Evolutionary conservation across 2,113 vertebrate genomes (phyloP).

Genomic region (Balaenoptera acutorostrata): DNA sequence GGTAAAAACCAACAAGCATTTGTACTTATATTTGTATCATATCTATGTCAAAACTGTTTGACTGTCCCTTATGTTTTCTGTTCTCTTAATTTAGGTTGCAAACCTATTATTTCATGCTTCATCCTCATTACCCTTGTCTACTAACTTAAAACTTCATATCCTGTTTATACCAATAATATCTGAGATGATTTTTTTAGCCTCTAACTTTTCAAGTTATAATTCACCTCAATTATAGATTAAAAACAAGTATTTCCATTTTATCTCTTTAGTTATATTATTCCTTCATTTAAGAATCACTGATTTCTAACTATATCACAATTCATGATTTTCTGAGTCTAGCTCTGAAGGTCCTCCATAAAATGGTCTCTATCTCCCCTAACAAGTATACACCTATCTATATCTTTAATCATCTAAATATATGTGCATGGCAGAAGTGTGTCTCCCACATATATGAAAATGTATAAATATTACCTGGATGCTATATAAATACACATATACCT

Average conservation of each 20-base stretch:
- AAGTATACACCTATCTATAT: background rate
- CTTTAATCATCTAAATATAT: background rate
- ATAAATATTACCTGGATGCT: background rate
- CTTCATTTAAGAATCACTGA: background rate
- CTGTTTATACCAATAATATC: background rate
- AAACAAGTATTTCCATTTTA: background rate
- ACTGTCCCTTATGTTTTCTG: background rate
- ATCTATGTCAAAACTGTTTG: background rate
- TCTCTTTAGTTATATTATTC: background rate
- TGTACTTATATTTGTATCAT: background rate
- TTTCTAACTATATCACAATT: background rate
- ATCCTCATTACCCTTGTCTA: background rate
- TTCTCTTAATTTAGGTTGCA: background rate
- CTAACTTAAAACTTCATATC: background rate
- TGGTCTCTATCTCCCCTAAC: background rate
- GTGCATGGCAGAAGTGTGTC: background rate
- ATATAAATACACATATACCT: background rate
- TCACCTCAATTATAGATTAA: background rate
- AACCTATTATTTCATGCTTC: background rate
- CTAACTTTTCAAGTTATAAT: background rate
- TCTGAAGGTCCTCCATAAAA: background rate
- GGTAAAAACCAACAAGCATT: background rate
- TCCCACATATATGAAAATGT: background rate
- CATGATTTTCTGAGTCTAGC: background rate
- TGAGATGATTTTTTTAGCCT: background rate